Conservation (phyloP, 2,797 vertebrate genomes). For the Heteromormyrus szaboi region DNA sequence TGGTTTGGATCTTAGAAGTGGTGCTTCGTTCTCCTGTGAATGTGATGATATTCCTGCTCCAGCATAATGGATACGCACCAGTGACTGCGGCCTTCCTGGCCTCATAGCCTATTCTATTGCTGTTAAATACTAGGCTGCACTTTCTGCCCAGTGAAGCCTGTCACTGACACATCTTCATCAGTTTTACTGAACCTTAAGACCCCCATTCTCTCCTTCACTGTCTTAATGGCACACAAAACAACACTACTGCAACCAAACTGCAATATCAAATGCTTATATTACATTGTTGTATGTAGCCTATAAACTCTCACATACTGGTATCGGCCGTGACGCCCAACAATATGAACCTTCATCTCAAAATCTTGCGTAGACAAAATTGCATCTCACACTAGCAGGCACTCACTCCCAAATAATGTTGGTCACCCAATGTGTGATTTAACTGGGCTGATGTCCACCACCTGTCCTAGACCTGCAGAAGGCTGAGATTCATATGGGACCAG, state of each 20-base stretch:
- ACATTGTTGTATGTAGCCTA: background rate
- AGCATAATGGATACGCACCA: background rate
- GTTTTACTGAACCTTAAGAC: background rate
- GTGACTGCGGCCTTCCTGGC: background rate
- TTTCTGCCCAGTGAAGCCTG: background rate
- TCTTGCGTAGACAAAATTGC: background rate
- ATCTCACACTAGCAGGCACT: background rate
- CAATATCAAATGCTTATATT: background rate
- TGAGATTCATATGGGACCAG: background rate
- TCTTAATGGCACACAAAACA: background rate
- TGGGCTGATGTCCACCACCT: background rate
- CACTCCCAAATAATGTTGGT: background rate
- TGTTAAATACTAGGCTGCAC: background rate
- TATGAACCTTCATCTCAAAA: background rate
- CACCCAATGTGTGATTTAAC: background rate
- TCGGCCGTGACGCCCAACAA: background rate
- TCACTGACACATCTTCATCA: background rate
- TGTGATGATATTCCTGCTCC: background rate
- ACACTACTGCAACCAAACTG: background rate
- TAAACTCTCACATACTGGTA: background rate
- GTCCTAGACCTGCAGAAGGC: background rate
- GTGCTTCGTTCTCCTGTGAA: background rate
- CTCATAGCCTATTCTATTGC: background rate
- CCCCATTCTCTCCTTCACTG: background rate
- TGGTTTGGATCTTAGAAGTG: background rate